Percentiles rank a stretch among this genome's conserved stretches.
These are phyloP conservation scores for Cariama cristata DNA, from an alignment of 2,113 vertebrate species.

Conservation along the genomic window DNA sequence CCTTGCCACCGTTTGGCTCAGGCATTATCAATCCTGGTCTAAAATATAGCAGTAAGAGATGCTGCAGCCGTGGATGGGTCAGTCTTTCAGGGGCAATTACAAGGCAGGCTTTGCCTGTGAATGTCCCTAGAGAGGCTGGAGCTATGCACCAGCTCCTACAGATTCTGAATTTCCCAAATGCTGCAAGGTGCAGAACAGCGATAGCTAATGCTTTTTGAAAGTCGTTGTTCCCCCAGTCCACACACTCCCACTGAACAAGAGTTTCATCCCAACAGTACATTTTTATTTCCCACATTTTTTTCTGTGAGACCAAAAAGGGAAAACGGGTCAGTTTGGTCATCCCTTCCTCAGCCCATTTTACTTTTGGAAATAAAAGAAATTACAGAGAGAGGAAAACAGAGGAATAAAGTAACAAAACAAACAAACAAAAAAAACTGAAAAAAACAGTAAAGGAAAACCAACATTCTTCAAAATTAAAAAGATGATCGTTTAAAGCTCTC, in stretches of 20 bases:
- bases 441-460: neutral
- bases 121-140: neutral
- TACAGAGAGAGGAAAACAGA: neutral
- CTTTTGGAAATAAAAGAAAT: neutral
- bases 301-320: neutral
- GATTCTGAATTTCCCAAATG: neutral
- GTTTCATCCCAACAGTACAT: neutral
- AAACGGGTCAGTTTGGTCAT: neutral
- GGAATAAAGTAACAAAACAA: neutral
- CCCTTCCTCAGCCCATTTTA: neutral
- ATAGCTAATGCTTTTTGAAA: neutral
- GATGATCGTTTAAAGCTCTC: neutral
- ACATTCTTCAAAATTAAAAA: neutral
- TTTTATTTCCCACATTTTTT: neutral
- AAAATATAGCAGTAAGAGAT: neutral
- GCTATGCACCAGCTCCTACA: neutral
- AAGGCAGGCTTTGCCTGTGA: neutral
- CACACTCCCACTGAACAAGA: neutral
- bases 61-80: neutral
- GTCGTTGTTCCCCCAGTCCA: neutral
- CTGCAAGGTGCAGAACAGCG: neutral
- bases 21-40: neutral
- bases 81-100: neutral
- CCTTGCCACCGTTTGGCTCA: neutral
- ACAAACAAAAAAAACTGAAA: neutral